Evolutionary conservation across 2,113 vertebrate species (phyloP), one percentile per base, ranked within the genome.

Genomic region (Microtus richardsoni): DNA sequence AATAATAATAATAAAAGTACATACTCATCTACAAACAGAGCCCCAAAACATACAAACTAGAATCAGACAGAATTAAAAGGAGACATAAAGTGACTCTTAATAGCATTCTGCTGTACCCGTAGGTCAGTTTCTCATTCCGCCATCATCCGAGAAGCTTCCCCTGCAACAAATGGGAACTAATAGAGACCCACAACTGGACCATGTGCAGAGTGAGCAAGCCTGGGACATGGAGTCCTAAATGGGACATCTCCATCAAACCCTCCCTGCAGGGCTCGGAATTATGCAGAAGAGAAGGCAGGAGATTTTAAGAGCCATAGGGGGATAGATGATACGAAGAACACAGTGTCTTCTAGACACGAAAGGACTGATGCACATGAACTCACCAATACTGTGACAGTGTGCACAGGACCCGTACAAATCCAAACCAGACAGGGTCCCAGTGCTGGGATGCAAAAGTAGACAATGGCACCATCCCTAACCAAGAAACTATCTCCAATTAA

Each of bases 21-120:
- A 22, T 64, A 19, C 36, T 96, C 17, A 68, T 89, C 44, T 84
- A 71, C n/a, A 95, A 89, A 77, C 33, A 92, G 47, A 86, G 26
- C 41, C n/a, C 22, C 36, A 79, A 78, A 79, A 92, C 84, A 79
- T 1, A 60, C 16, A 66, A 92, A 74, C 62, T 33, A 86, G 78
- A 71, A 26, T 33, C 47, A 64, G 64, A 73, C 24, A 58, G 17
- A 89, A 73, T 33, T 78, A 47, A 86, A 91, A 85, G n/a, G 44
- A 64, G n/a, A 78, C 85, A 52, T 64, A 84, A 36, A 79, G 52
- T 52, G 47, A 79, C 77, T 79, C 30, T 36, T 52, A 49, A 54
- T 17, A 52, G 9, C 4, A 79, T 22, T 52, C 28, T 79, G 47
- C 5, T 36, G 30, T 54, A 5, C 30, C 44, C 17, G 36, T 33